Evolutionary conservation across 1,140 invertebrate species (phyloP), one percentile per base, ranked within the genome.

Genomic region (Oedothorax gibbosus): DNA sequence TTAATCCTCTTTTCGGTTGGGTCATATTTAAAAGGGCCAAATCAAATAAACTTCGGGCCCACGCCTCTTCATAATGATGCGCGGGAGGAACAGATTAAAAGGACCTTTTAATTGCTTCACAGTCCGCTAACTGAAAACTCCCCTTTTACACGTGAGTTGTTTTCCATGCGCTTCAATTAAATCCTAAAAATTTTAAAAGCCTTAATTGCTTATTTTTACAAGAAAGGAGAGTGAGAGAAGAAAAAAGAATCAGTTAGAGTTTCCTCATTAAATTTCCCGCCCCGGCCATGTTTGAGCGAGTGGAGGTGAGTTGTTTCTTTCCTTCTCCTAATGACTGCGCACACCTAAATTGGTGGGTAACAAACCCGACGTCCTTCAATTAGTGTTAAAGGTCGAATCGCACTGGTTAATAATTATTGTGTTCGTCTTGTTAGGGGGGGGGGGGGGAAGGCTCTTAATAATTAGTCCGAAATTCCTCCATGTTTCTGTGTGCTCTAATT

Each of bases 161-260:
- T 81, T 82, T 82, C 68, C 73, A 64, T 82, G 72, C 69, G 57
- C 80, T 82, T 82, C 80, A 82, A 82, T 82, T 82, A 82, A 82
- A 82, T 82, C 80, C 73, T 69, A 82, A 82, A 82, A 82, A 82
- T 82, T 81, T 82, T 82, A 82, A 82, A 82, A 82, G 80, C 68
- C 80, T 82, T 82, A 82, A 82, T 82, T 82, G 80, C 80, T 82
- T 82, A 82, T 82, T 82, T 82, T 82, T 82, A 73, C 72, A 82
- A 73, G 80, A 81, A 81, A 56, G 20, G n/a, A n/a, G n/a, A n/a
- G n/a, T n/a, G n/a, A 35, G 35, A 35, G 35, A 35, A 35, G 35
- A 35, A 35, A 35, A 35, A 35, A 35, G 35, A 35, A 35, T 54
- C 62, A 66, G 68, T 82, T 73, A 73, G 73, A 82, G 80, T 82